phyloP scores from a whole-genome alignment of 2,797 vertebrate genomes.

The Fundulus diaphanus region DNA sequence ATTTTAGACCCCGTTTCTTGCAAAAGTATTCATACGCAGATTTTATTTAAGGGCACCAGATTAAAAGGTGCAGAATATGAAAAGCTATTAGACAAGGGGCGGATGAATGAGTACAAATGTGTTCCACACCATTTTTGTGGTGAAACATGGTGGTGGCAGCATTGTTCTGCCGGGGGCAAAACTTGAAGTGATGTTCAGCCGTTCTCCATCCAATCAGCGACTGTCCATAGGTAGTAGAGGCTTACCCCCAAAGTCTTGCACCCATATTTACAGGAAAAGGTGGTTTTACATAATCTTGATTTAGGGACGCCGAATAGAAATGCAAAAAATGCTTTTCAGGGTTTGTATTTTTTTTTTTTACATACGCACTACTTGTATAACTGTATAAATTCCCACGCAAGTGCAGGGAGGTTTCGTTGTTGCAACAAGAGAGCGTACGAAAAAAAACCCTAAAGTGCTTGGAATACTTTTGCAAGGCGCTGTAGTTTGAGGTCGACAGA shows the following conservation, averaged over 20 bases:
- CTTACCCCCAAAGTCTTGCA: no score
- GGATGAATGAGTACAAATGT: background rate
- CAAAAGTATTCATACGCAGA: background rate
- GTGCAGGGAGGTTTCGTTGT: background rate
- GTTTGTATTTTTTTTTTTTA: no score
- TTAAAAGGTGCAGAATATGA: background rate
- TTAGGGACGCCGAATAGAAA: no score
- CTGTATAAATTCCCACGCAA: background rate
- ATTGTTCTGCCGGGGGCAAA: no score
- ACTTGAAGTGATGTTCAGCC: no score
- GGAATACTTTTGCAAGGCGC: background rate
- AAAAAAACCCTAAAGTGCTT: background rate
- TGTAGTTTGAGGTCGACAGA: background rate
- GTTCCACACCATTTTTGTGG: background rate
- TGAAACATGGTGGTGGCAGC: background rate
- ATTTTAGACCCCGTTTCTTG: background rate
- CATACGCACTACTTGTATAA: no score
- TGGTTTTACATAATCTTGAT: no score
- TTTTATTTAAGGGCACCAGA: background rate
- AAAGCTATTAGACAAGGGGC: background rate
- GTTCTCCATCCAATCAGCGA: no score
- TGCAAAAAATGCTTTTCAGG: no score
- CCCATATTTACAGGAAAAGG: no score
- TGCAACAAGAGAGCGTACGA: background rate
- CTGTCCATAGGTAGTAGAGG: no score